Evolutionary conservation across 2,888 invertebrate species (phyloP), one percentile per base, ranked within the genome.

Genomic region (Helicoverpa assulta): DNA sequence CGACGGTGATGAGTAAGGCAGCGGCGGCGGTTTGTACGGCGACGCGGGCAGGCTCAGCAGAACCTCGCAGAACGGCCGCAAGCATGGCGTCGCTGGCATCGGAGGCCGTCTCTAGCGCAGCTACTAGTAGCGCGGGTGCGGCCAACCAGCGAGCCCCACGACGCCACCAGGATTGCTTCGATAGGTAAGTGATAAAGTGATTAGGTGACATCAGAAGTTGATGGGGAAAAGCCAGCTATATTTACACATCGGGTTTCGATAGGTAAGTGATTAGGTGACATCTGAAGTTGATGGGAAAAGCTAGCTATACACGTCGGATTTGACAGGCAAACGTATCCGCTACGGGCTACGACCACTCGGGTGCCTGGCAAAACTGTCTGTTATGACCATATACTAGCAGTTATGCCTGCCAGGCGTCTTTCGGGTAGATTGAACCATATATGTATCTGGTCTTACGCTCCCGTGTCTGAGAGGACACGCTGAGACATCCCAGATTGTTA

Each of bases 151-250:
- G 91, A 0, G 92, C 93, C 0, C 95, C 95, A 5, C 91, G 92
- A n/a, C 92, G 90, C 93, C 93, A 94, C 95, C 95, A 95, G 0
- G 95, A 92, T 85, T 93, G 93, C 95, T 94, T 61, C 33, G 51
- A 55, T 5, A 73, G 8, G 43, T 21, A 21, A 40, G 19, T 4
- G 53, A 21, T 12, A 19, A 51, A 18, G 51, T 14, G 12, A 52
- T 19, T 18, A 10, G 8, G 51, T 52, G 18, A 10, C 10, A 33
- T 4, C 33, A 33, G 33, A 33, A 33, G 33, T 33, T 33, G 33
- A 10, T 33, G 33, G 7, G 7, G 10, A 33, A 33, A 5, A 26
- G 26, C 26, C 26, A 26, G 26, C 26, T 26, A 26, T 26, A 26
- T 26, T 26, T 26, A 26, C 26, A 26, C 26, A 26, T 26, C 26